Base-by-base conservation (phyloP, 2,888 invertebrate genomes). In the Eupithecia vulgata region DNA sequence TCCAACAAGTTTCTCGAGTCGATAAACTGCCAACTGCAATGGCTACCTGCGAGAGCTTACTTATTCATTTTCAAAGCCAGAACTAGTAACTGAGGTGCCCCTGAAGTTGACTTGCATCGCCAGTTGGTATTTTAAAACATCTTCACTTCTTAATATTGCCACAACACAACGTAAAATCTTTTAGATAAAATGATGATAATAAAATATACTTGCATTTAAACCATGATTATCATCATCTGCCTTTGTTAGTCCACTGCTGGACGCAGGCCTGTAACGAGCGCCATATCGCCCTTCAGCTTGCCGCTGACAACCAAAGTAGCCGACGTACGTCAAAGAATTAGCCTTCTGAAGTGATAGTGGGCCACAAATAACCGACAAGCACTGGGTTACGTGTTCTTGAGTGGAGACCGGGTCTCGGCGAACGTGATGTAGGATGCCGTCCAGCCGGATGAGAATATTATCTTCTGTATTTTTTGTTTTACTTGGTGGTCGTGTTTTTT, bases 21-120 rank as follows among this genome's bases (percentile, higher is more conserved):
- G 21, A 13, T 45, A 42, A 42, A 48, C 67, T 67, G 40, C 48
- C 57, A 57, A 57, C 25, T 13, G 21, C 57, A 57, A 21, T 37
- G 59, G 42, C 57, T 57, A 57, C 13, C 57, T 57, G 57, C 13
- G 25, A 57, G 25, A 57, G 25, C 57, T 57, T 57, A 57, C 25
- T 52, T 52, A 52, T 52, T 12, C 12, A 57, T 57, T 57, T 57
- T 57, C 57, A 25, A 57, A 57, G 57, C 25, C 57, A 25, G 57
- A 57, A 13, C 57, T 25, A 12, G 25, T 25, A 57, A 57, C 13
- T 57, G 57, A 21, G 25, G 57, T 57, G 5, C 57, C 10, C 8
- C 21, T 52, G 52, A 21, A 52, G 57, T 57, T 25, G 57, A 57
- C 12, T 25, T 12, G 12, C 13, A 57, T 21, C 6, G n/a, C 7